These are phyloP conservation scores for Rhea pennata DNA, from an alignment of 2,113 vertebrate genomes.

Conservation along the genomic window DNA sequence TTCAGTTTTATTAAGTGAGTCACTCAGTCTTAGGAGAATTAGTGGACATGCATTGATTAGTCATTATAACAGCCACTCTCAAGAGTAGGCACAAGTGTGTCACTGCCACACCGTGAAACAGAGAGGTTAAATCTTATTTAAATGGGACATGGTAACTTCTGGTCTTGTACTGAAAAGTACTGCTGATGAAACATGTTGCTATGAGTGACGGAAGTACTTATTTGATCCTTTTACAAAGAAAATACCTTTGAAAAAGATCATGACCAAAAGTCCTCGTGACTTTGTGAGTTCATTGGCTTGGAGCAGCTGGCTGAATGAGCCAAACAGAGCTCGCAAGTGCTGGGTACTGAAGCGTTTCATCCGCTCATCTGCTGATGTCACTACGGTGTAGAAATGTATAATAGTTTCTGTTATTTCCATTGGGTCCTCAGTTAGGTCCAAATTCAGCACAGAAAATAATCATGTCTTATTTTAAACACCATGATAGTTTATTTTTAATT, in stretches of 20 bases:
- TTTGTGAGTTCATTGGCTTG: neutral
- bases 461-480: neutral
- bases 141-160: neutral
- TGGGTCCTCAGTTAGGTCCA: neutral
- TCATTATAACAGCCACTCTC: neutral
- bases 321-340: neutral
- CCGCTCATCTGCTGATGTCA: neutral
- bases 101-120: neutral
- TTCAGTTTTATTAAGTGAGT: neutral
- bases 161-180: neutral
- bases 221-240: neutral
- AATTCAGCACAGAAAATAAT: neutral
- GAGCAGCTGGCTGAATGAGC: rapidly evolving
- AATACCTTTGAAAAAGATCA: neutral
- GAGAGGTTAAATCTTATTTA: neutral
- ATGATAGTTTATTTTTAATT: conserved; percentile 5
- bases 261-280: neutral
- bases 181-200: neutral
- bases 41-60: neutral
- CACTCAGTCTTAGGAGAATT: neutral
- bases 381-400: neutral
- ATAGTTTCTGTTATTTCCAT: neutral
- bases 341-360: neutral
- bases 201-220: neutral
- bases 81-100: neutral